These are phyloP conservation scores for Mastacembelus armatus DNA, from an alignment of 2,797 vertebrate species.

Conservation along the genomic window DNA sequence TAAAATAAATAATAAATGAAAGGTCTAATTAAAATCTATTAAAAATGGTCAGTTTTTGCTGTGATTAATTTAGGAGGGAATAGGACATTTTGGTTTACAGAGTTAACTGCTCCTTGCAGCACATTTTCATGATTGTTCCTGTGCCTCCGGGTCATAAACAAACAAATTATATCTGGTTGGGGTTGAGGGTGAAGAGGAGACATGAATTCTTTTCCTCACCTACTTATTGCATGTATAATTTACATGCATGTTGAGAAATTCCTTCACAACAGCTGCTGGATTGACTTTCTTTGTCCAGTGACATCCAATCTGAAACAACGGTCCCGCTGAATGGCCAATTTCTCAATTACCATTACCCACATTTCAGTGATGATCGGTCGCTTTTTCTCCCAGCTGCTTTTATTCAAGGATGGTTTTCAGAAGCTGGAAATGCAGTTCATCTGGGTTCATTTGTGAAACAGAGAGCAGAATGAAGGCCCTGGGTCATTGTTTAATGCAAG, in stretches of 20 bases:
- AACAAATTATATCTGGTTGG: slow-evolving; percentile 51
- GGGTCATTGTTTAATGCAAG: slow-evolving; percentile 73
- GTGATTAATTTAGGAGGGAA: slow-evolving; percentile 41
- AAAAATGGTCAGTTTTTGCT: slow-evolving; percentile 45
- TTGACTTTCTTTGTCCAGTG: slow-evolving; percentile 40
- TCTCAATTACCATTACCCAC: slow-evolving; percentile 35
- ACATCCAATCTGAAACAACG: slow-evolving; percentile 55
- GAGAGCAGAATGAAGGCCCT: slow-evolving; percentile 52
- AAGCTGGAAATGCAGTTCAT: slow-evolving; percentile 61
- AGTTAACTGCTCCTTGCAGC: slow-evolving; percentile 40
- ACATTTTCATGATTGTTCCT: slow-evolving; percentile 59
- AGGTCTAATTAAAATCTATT: slow-evolving; percentile 41
- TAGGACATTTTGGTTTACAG: slow-evolving; percentile 42
- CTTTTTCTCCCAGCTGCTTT: slow-evolving; percentile 19
- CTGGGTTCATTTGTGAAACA: slow-evolving; percentile 68
- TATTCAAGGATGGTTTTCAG: slow-evolving; percentile 46
- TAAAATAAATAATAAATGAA: slow-evolving; percentile 11
- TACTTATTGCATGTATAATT: slow-evolving; percentile 59
- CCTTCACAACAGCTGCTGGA: slow-evolving; percentile 43
- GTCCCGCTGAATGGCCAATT: slow-evolving; percentile 51
- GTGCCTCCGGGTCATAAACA: slow-evolving; percentile 59
- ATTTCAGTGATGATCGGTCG: slow-evolving; percentile 34
- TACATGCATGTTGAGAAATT: slow-evolving; percentile 50
- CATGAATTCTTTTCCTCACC: slow-evolving; percentile 66
- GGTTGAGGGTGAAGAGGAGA: too few species aligned